A percentile compares a stretch with the other conserved stretches of the same genome.
Conservation (phyloP, 2,797 vertebrate genomes). For the Leptatherina wallacei region DNA sequence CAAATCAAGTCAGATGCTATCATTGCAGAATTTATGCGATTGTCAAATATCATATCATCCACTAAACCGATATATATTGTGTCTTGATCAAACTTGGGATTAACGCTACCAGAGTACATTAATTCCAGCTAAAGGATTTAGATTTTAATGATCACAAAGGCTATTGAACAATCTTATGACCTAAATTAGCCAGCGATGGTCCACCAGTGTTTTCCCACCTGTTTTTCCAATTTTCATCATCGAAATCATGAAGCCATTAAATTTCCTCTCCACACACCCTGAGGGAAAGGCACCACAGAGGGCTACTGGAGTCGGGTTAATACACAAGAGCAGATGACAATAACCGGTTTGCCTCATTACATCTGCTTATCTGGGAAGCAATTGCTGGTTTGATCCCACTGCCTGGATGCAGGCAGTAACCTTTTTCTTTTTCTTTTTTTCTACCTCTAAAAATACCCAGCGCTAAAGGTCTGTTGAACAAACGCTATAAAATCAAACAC, state of each 20-base stretch:
- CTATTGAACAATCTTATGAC: too few species aligned
- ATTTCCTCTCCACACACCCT: neutral
- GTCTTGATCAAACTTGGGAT: too few species aligned
- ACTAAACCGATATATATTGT: too few species aligned
- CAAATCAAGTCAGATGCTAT: too few species aligned
- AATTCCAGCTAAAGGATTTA: too few species aligned
- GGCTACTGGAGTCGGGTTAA: neutral
- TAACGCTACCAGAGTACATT: too few species aligned
- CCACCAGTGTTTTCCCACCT: neutral
- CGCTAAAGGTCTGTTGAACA: constrained; percentile 5
- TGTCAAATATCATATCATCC: too few species aligned
- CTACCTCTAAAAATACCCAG: constrained; percentile 18
- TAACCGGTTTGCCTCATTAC: constrained; percentile 21
- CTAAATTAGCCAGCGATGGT: neutral
- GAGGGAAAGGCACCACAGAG: constrained; percentile 2
- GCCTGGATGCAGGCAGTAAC: neutral
- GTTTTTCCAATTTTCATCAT: neutral
- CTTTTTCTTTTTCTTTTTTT: neutral
- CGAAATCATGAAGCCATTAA: constrained; percentile 6
- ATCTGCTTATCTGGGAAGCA: constrained; percentile 23
- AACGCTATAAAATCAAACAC: constrained; percentile 35
- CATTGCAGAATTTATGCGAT: too few species aligned
- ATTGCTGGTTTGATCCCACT: constrained; percentile 10
- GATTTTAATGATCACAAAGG: too few species aligned
- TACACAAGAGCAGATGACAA: constrained; percentile 18